A percentile compares a stretch with the other conserved stretches of the same genome.
phyloP scores from a whole-genome alignment of 2,797 vertebrate genomes.

The Rachycentron canadum region DNA sequence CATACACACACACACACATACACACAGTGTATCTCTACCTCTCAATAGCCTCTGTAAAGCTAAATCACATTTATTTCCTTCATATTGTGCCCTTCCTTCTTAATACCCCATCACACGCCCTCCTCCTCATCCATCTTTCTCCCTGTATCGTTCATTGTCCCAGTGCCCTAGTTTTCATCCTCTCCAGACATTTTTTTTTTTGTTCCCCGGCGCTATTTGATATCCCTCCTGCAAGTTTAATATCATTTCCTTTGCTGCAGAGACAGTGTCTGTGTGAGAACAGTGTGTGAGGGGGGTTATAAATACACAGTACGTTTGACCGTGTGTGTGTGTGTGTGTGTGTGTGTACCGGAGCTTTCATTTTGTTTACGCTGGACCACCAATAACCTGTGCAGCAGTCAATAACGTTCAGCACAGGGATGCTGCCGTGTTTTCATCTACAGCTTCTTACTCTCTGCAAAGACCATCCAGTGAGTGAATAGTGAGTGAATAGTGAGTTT shows the following conservation, averaged over 20 bases:
- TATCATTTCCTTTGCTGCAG: slow-evolving; percentile 77
- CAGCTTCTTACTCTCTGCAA: slow-evolving; percentile 12
- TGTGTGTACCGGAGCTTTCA: slow-evolving; percentile 53
- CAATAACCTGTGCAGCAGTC: slow-evolving; percentile 41
- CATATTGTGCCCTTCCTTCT: slow-evolving; percentile 8
- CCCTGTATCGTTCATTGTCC: slow-evolving; percentile 71
- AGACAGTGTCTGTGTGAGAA: slow-evolving; percentile 54
- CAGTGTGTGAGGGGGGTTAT: slow-evolving; percentile 64
- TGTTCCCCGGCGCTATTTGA: slow-evolving; percentile 79
- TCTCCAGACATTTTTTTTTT: slow-evolving; percentile 75
- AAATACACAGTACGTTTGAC: slow-evolving; percentile 58
- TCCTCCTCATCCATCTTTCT: slow-evolving; percentile 26
- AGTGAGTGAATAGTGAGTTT: not conserved
- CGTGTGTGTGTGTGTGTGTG: slow-evolving; percentile 23
- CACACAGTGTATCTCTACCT: not conserved
- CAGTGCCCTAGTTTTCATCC: slow-evolving; percentile 83
- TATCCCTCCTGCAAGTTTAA: slow-evolving; percentile 87
- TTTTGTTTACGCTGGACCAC: slow-evolving; percentile 67
- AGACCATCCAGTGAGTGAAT: not conserved
- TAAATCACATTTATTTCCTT: slow-evolving; percentile 44
- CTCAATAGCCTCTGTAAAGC: not conserved
- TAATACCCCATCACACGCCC: slow-evolving; percentile 21
- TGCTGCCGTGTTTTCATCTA: slow-evolving; percentile 9
- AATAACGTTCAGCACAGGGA: slow-evolving; percentile 46
- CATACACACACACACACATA: slow-evolving; percentile 7